These are phyloP conservation scores for Campopleginae sp. DNA, from an alignment of 2,888 invertebrate genomes.

Conservation along the genomic window DNA sequence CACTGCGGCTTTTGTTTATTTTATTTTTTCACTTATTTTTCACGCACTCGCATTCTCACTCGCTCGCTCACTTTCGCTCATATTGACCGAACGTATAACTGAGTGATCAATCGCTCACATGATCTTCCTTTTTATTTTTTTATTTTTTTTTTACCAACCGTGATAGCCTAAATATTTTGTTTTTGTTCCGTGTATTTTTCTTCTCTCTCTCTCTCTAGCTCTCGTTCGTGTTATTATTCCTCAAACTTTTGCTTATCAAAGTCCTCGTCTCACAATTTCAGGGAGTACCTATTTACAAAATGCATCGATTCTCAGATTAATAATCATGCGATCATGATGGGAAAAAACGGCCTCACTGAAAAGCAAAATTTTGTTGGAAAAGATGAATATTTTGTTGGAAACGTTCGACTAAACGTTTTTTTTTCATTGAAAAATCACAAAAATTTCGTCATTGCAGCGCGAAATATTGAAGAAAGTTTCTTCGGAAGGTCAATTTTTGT, in stretches of 20 bases:
- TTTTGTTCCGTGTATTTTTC: conserved; percentile 39
- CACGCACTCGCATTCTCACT: conserved; percentile 44
- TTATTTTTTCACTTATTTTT: conserved; percentile 50
- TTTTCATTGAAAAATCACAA: too few relatives aligned
- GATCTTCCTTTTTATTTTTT: conserved; percentile 30
- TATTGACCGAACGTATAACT: conserved; percentile 56
- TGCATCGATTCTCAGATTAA: conserved; percentile 52
- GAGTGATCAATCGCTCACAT: conserved; percentile 60
- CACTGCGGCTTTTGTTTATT: conserved; percentile 59
- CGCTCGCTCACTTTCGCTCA: conserved; percentile 33
- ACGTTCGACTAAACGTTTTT: too few relatives aligned
- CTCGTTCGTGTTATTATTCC: conserved; percentile 25
- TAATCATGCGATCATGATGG: conserved; percentile 61
- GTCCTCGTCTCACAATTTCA: conserved; percentile 68
- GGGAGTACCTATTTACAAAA: conserved; percentile 73
- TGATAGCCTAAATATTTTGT: conserved; percentile 68
- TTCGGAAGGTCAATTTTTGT: too few relatives aligned
- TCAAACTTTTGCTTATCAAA: conserved; percentile 48
- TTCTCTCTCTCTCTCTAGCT: conserved; percentile 15
- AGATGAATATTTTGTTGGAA: too few relatives aligned
- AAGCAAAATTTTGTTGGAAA: too few relatives aligned
- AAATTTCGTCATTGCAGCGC: too few relatives aligned
- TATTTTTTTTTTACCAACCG: conserved; percentile 31
- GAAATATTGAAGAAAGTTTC: too few relatives aligned
- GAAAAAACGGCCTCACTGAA: conserved; percentile 58